These are phyloP conservation scores for Helicoverpa assulta DNA, from an alignment of 2,888 invertebrate species.

Conservation along the genomic window DNA sequence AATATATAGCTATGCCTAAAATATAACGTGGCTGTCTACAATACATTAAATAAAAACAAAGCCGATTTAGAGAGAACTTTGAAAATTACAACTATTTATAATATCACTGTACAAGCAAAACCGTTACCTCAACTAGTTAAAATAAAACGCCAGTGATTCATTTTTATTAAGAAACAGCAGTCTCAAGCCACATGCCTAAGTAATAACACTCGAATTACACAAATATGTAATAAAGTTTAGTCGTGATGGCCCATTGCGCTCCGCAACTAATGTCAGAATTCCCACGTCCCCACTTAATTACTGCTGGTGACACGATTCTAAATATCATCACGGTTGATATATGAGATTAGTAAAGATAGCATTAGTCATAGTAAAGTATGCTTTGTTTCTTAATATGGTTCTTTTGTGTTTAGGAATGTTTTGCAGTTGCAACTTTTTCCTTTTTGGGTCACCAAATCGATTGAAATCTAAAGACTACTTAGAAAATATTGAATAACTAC, in stretches of 20 bases:
- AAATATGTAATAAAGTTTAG: slow-evolving; percentile 64
- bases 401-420: no score
- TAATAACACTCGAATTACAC: slow-evolving; percentile 60
- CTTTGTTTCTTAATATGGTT: no score
- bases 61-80: no score
- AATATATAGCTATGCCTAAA: no score
- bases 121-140: not conserved
- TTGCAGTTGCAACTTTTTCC: no score
- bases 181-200: slow-evolving; percentile 47
- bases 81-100: not conserved
- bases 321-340: slow-evolving; percentile 54
- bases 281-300: slow-evolving; percentile 63
- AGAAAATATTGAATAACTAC: no score
- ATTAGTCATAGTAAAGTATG: no score
- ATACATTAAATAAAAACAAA: no score
- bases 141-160: slow-evolving; percentile 45
- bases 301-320: slow-evolving; percentile 55
- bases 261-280: slow-evolving; percentile 61
- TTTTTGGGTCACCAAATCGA: no score
- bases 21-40: no score
- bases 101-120: not conserved
- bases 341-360: slow-evolving; percentile 26
- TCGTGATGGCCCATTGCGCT: slow-evolving; percentile 58
- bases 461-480: no score
- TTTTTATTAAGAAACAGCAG: slow-evolving; percentile 52